Conservation (phyloP, 2,888 invertebrate genomes). For the Stenolophus ochropezus region DNA sequence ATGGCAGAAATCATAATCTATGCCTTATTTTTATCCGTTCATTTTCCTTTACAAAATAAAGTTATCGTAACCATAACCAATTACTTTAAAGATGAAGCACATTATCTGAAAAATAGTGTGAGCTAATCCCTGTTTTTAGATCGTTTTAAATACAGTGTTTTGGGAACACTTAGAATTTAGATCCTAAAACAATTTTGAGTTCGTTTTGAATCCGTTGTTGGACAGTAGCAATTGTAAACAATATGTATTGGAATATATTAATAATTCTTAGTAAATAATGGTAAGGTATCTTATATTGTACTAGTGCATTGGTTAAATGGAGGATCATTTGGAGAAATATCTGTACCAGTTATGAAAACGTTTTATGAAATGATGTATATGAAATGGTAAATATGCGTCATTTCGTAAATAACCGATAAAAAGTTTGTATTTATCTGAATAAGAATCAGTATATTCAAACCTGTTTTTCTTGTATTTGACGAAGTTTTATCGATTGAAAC, state of each 20-base stretch:
- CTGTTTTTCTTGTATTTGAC: constrained; percentile 46
- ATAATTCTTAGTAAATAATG: background rate
- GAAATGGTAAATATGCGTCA: constrained; percentile 35
- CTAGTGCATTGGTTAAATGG: constrained; percentile 3
- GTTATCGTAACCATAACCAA: too few species aligned
- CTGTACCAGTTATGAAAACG: constrained; percentile 3
- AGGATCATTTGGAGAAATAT: background rate
- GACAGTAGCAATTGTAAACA: background rate
- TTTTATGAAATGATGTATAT: constrained; percentile 24
- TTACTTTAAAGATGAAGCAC: too few species aligned
- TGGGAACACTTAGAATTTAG: too few species aligned
- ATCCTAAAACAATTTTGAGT: too few species aligned
- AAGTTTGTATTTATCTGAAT: constrained; percentile 46
- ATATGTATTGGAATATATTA: background rate
- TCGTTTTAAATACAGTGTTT: too few species aligned
- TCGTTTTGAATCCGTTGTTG: too few species aligned
- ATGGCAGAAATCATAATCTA: too few species aligned
- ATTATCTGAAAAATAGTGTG: too few species aligned
- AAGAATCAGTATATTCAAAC: constrained; percentile 45
- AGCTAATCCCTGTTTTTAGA: too few species aligned
- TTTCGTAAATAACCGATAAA: constrained; percentile 42
- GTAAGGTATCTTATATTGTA: background rate
- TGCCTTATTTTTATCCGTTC: too few species aligned
- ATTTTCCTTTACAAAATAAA: too few species aligned
- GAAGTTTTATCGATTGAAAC: constrained; percentile 48